These are phyloP conservation scores for Drosophila micromelanica DNA, from an alignment of 1,140 invertebrate species.

Conservation along the genomic window DNA sequence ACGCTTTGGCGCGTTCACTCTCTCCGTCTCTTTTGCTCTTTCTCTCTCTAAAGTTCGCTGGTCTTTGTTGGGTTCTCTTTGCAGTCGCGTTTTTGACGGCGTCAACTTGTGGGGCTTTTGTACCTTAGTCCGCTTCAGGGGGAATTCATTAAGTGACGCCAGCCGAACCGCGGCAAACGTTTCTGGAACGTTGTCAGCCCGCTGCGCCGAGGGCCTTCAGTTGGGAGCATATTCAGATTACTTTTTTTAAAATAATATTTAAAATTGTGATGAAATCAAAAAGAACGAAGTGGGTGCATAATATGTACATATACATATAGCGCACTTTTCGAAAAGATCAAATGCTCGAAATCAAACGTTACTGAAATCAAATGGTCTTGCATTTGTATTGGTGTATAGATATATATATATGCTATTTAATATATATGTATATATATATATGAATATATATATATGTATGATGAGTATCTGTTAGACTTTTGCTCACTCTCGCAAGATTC, in stretches of 20 bases:
- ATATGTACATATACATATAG: constrained; percentile 4
- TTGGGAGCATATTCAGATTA: constrained; percentile 21
- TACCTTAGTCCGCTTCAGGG: constrained; percentile 6
- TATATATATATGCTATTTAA: no score
- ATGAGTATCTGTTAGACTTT: not conserved
- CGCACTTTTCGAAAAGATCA: not conserved
- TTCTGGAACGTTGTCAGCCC: constrained; percentile 26
- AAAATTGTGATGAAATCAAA: constrained; percentile 40
- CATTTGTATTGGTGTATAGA: no score
- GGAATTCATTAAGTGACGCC: constrained; percentile 54
- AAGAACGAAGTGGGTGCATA: constrained; percentile 37
- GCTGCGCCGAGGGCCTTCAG: not conserved
- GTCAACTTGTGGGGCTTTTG: constrained; percentile 36
- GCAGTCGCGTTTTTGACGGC: constrained; percentile 14
- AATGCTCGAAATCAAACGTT: constrained; percentile 28
- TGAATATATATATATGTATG: not conserved
- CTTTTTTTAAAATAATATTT: constrained; percentile 3
- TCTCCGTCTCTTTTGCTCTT: not conserved
- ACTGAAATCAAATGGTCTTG: not conserved
- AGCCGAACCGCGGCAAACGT: constrained; percentile 38
- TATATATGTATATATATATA: not conserved
- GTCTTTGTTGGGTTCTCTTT: not conserved
- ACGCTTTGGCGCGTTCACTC: not conserved
- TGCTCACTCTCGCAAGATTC: constrained; percentile 8
- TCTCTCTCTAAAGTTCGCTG: not conserved